A percentile compares a stretch with the other conserved stretches of the same genome.
Evolutionary conservation across 2,888 invertebrate genomes (phyloP).

Genomic region (Cosmorhoe ocellata): DNA sequence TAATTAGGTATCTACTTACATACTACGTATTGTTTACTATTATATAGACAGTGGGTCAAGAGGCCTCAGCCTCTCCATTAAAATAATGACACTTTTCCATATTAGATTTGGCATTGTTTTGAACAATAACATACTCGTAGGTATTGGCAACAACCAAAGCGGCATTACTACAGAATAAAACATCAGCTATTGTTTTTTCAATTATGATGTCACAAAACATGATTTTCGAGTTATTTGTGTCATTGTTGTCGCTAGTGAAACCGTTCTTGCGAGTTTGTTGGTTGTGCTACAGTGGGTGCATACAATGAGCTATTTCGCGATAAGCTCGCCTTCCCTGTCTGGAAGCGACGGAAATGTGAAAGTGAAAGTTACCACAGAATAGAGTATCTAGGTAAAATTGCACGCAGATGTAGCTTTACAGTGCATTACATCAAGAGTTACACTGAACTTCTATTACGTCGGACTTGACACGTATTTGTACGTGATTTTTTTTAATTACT

Average conservation of each 20-base stretch:
- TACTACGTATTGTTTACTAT: slow-evolving; percentile 1
- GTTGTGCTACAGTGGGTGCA: slow-evolving; percentile 48
- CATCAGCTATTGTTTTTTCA: slow-evolving; percentile 44
- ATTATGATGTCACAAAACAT: slow-evolving; percentile 51
- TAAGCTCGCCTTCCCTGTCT: slow-evolving; percentile 56
- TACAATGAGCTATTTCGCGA: slow-evolving; percentile 68
- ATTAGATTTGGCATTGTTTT: slow-evolving; percentile 8
- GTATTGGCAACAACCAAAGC: slow-evolving; percentile 22
- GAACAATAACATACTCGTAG: slow-evolving; percentile 18
- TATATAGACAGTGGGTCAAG: slow-evolving; percentile 1
- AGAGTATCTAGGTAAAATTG: neutral
- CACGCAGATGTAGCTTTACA: neutral
- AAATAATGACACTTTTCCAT: slow-evolving; percentile 21
- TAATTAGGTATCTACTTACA: too few relatives aligned
- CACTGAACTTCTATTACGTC: too few relatives aligned
- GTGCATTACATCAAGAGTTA: too few relatives aligned
- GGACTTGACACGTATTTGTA: too few relatives aligned
- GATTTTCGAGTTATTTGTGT: slow-evolving; percentile 48
- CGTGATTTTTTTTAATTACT: too few relatives aligned
- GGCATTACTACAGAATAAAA: slow-evolving; percentile 13
- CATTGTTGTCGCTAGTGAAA: slow-evolving; percentile 59
- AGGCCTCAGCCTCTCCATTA: neutral
- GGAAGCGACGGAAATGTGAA: slow-evolving; percentile 59
- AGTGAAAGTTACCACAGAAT: slow-evolving; percentile 60
- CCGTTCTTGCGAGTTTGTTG: slow-evolving; percentile 62